Evolutionary conservation across 1,140 invertebrate species (phyloP), one percentile per base, ranked within the genome.

Genomic region (Bathynomus jamesi): DNA sequence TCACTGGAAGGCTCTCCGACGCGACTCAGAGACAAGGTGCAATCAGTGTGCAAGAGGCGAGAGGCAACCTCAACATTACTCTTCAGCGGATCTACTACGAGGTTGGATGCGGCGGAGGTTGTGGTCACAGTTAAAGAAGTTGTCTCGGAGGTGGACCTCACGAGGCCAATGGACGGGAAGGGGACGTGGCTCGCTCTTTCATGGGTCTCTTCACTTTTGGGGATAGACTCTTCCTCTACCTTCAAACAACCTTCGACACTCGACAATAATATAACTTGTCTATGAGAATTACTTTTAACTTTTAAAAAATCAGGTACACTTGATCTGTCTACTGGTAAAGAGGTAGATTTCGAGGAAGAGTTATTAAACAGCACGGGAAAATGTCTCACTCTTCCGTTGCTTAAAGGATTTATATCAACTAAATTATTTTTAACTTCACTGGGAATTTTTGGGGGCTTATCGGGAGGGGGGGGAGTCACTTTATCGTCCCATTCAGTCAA

Each of bases 221-320:
- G n/a, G n/a, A n/a, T n/a, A 5, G 13, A 17, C 13, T 53, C 21
- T 21, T 21, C 40, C 21, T 53, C 40, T 53, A 53, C 40, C 40
- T 53, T 53, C 21, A 53, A 21, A n/a, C n/a, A n/a, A 3, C 40
- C 40, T 53, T 53, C 40, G n/a, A n/a, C n/a, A 53, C 40, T 53
- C 21, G 40, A 53, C 40, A 53, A 21, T 21, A 53, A 53, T 53
- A 53, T 53, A 11, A 53, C 40, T 53, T 53, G 13, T 53, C 40
- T 53, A 53, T 53, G 21, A 17, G 40, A 17, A 53, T 53, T 53
- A 53, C 21, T 53, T 53, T 53, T 53, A 53, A 53, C 21, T 53
- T 53, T 53, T 53, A 53, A 53, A 53, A 53, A 53, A 53, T 53
- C 40, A 53, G 40, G 40, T 53, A 53, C 40, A 53, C 40, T 53